Evolutionary conservation across 2,888 invertebrate genomes (phyloP), one percentile per base, ranked within the genome.

Genomic region (Hedya salicella): DNA sequence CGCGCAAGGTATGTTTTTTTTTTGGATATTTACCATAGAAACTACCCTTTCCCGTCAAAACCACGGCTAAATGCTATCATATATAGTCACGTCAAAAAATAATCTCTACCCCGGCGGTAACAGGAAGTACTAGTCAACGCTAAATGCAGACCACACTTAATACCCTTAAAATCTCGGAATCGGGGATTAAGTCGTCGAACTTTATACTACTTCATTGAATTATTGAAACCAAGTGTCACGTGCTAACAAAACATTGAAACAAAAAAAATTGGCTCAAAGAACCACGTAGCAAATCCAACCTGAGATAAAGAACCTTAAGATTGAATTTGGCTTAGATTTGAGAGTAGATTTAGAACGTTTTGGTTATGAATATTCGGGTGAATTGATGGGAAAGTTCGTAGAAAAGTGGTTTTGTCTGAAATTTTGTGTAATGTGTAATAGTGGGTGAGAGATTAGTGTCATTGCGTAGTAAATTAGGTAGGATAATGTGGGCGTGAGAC

Each of bases 191-290:
- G 57, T 57, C 57, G 32, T 32, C 57, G 57, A 57, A 57, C 57
- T 40, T 19, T 52, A n/a, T 52, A 52, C 30, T 30, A n/a, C 9
- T 46, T 32, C 57, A 57, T 11, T 46, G 44, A 57, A 46, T 57
- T 57, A 57, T 46, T 57, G 44, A 32, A 57, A 9, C 57, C 57
- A 57, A 32, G 9, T 57, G 44, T 19, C 44, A 44, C 44, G 17
- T 56, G 56, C 4, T 56, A 42, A 56, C 42, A 42, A 42, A 56
- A 16, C 25, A 42, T 25, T 25, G 0, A 14, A 30, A 30, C 1
- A 44, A 17, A 13, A 4, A 13, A 46, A 32, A 44, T 32, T 2
- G 5, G 13, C 11, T 2, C 2, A 5, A 14, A 16, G 0, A 44
- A 16, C 6, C 13, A 30, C 25, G 11, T 17, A 8, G 4, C 13